Evolutionary conservation across 2,888 invertebrate species (phyloP).

Genomic region (Magallana nippona): DNA sequence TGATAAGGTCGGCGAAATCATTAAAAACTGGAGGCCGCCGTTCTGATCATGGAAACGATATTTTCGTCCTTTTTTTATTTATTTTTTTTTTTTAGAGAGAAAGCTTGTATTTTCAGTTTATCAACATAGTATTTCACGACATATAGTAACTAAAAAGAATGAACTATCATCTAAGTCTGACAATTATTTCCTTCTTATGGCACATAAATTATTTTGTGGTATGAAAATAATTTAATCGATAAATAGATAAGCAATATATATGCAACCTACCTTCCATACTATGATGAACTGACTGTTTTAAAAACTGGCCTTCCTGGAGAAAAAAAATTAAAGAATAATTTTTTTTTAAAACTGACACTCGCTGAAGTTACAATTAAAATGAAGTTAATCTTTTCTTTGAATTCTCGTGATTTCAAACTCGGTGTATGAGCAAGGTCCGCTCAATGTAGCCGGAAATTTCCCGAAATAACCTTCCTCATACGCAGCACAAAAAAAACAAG

Average conservation of each 20-base stretch:
- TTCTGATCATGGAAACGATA: no score
- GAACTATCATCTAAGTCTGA: background rate
- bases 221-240: no score
- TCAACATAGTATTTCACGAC: background rate
- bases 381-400: no score
- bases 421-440: background rate
- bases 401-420: no score
- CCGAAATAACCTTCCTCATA: constrained; percentile 6
- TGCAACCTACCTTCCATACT: background rate
- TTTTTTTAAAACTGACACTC: no score
- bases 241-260: no score
- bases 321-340: background rate
- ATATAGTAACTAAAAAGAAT: background rate
- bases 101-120: background rate
- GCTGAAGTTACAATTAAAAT: no score
- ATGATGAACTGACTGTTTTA: background rate
- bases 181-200: no score
- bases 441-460: constrained; percentile 5
- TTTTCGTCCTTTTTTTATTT: no score
- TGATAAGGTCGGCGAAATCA: background rate
- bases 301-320: background rate
- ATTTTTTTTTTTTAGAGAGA: background rate
- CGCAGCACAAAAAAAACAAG: background rate
- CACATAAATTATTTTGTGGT: no score
- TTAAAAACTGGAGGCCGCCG: background rate